phyloP scores from a whole-genome alignment of 2,888 invertebrate genomes.

The Coecobrya sp. region DNA sequence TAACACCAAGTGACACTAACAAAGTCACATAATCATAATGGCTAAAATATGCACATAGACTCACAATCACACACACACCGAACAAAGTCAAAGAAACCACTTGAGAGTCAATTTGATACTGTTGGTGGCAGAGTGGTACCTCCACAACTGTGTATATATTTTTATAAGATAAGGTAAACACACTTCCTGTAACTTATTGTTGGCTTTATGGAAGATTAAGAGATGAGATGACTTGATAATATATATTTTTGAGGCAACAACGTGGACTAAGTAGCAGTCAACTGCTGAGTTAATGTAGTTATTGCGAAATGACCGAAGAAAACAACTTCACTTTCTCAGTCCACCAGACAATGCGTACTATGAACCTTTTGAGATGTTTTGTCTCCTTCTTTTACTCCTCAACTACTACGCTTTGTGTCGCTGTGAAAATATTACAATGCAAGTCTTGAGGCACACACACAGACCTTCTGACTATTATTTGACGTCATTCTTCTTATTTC shows the following conservation, averaged over 20 bases:
- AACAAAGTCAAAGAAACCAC: background rate
- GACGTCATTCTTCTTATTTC: conserved; percentile 14
- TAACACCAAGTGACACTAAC: background rate
- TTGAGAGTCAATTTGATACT: background rate
- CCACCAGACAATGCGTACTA: conserved; percentile 24
- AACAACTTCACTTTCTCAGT: background rate
- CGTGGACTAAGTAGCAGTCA: background rate
- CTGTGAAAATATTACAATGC: conserved; percentile 3
- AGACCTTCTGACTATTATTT: conserved; percentile 20
- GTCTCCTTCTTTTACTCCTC: conserved; percentile 18
- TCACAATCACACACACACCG: background rate
- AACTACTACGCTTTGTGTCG: background rate
- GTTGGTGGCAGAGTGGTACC: background rate
- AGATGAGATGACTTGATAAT: background rate
- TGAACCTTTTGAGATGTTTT: conserved; percentile 31
- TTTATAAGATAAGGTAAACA: background rate
- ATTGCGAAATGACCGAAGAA: background rate
- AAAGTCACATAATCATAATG: background rate
- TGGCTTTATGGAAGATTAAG: background rate
- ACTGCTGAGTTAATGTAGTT: background rate
- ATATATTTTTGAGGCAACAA: background rate
- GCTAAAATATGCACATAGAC: background rate
- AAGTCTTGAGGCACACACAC: background rate
- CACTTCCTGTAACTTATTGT: conserved; percentile 27
- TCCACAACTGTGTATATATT: background rate